Evolutionary conservation across 2,888 invertebrate species (phyloP), one percentile per base, ranked within the genome.

Genomic region (Zygothrica quintamaculata): DNA sequence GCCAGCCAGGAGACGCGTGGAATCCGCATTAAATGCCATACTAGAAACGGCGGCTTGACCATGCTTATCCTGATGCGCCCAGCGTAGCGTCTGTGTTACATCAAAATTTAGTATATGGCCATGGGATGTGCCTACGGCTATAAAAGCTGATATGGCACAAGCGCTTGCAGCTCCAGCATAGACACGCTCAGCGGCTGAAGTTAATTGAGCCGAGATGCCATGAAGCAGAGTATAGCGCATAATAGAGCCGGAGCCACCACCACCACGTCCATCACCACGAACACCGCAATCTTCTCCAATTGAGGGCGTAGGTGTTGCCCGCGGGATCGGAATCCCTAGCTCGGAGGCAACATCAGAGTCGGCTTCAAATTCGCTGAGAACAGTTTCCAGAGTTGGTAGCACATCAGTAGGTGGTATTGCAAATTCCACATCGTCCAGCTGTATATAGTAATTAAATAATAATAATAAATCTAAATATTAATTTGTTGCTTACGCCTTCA

Each of bases 121-220:
- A 91, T 98, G 97, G 18, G 98, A 97, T 25, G 98, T 99, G 31
- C 99, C 99, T 25, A 98, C 94, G n/a, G 96, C 96, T 66, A 98
- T 93, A 90, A 95, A 94, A 52, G 95, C 94, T 6, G 94, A 93
- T 3, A 95, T 95, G 74, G 96, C 95, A 87, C 96, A 93, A 4
- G 97, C 95, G 60, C 97, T 97, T 7, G 98, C 96, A 68, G 95
- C 92, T 3, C 98, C 98, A 53, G 97, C 96, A 91, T 96, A 95
- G 11, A 97, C 96, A 76, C 96, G 93, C 84, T 98, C 97, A 84
- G 95, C 94, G 40, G 98, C 98, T 59, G 97, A 97, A 66, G 93
- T 92, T 15, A 98, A 92, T 91, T 98, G 98, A 16, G 97, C 94
- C 2, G 98, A 97, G 47, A 98, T 94, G 66, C 96, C 97, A 90